Percentiles rank a stretch among this genome's conserved stretches.
These are phyloP conservation scores for Leptinotarsa texana DNA, from an alignment of 1,140 invertebrate species.

Conservation along the genomic window DNA sequence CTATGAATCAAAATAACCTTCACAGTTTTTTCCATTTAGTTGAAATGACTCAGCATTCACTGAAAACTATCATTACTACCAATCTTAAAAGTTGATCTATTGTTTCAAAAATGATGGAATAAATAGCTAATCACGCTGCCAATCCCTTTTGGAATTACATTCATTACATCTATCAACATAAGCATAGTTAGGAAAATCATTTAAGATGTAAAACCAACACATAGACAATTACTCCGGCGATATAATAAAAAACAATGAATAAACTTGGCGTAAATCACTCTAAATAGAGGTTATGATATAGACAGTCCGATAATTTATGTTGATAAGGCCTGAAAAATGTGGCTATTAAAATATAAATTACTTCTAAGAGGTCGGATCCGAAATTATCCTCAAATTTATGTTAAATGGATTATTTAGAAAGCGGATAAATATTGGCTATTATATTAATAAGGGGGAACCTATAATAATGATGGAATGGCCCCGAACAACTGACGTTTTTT, in stretches of 20 bases:
- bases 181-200: neutral
- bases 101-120: neutral
- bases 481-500: neutral
- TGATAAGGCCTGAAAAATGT: conserved; percentile 30
- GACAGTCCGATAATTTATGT: conserved; percentile 20
- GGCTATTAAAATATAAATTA: conserved; percentile 33
- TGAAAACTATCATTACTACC: neutral
- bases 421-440: conserved; percentile 39
- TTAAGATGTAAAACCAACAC: conserved; percentile 19
- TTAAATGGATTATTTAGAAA: conserved; percentile 42
- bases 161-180: conserved; percentile 6
- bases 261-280: conserved; percentile 11
- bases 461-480: conserved; percentile 23
- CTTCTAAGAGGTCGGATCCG: conserved; percentile 29
- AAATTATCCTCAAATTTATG: conserved; percentile 37
- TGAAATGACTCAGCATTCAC: neutral
- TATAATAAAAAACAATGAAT: conserved; percentile 1
- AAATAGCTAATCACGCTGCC: neutral
- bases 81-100: neutral
- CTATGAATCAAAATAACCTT: too few species aligned
- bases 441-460: conserved; percentile 36
- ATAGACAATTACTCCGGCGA: conserved; percentile 15
- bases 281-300: neutral
- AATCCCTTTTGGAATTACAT: neutral
- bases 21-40: neutral